Conservation (phyloP, 2,113 vertebrate species). For the Danionella cerebrum region DNA sequence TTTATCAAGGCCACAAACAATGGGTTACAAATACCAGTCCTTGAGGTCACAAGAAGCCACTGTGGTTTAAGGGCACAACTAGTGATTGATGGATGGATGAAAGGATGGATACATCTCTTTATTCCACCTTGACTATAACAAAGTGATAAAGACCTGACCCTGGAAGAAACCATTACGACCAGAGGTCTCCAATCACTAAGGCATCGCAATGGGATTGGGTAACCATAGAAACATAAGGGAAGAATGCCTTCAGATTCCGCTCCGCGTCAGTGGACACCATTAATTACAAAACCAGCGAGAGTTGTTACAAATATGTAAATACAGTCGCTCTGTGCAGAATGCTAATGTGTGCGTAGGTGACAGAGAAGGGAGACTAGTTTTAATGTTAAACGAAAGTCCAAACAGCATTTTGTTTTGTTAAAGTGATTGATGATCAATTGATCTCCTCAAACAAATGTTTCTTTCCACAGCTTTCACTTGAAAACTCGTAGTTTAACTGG, state of each 20-base stretch:
- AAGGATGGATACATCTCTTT: slow-evolving; percentile 23
- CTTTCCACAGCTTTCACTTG: no score
- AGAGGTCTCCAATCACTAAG: slow-evolving; percentile 14
- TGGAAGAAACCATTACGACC: slow-evolving; percentile 21
- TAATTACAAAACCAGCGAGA: slow-evolving; percentile 31
- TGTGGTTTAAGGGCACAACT: background rate
- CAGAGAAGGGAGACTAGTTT: background rate
- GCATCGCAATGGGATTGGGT: background rate
- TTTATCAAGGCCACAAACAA: no score
- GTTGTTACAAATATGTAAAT: slow-evolving; percentile 25
- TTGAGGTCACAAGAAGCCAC: background rate
- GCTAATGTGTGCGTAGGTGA: background rate
- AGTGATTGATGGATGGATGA: slow-evolving; percentile 15
- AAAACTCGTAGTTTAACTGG: no score
- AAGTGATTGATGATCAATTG: no score
- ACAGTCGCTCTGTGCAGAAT: slow-evolving; percentile 10
- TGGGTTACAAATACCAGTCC: background rate
- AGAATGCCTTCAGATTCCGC: background rate
- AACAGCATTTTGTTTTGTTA: no score
- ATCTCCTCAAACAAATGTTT: no score
- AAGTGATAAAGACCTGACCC: slow-evolving; percentile 23
- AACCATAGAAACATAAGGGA: slow-evolving; percentile 29
- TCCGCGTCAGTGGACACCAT: slow-evolving; percentile 18
- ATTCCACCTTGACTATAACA: slow-evolving; percentile 24
- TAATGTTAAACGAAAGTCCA: no score